Evolutionary conservation across 2,797 vertebrate species (phyloP), one percentile per base, ranked within the genome.

Genomic region (Huso huso): DNA sequence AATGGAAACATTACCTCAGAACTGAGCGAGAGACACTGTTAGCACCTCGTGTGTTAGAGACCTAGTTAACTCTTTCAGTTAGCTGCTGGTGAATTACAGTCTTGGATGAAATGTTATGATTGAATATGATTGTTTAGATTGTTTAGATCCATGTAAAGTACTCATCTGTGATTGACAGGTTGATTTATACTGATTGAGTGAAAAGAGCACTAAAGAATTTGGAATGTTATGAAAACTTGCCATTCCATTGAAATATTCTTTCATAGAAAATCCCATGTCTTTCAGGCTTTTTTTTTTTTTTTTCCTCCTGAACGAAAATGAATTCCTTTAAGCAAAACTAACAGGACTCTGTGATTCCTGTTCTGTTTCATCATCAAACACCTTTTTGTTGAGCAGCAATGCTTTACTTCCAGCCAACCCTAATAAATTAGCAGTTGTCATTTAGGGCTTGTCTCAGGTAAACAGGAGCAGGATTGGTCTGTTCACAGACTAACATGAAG

Each of bases 271-370:
- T 51, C 7, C 50, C 11, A 49, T 53, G 11, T 50, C 18, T 18
- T 18, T 18, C 55, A 58, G 48, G 37, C 8, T 64, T 64, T 11
- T 6, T 64, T 23, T 11, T 6, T 64, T 23, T 48, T 7, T 52
- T 37, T 12, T 13, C 5, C 37, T 37, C 37, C 37, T 37, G 64
- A 58, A 55, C 8, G 48, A n/a, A n/a, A 65, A 52, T 65, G 37
- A 55, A 57, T 57, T 37, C 48, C 48, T 66, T 48, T 59, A 48
- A 49, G n/a, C 13, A 66, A 60, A 59, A 50, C 65, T 49, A 66
- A 66, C 48, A 59, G 48, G n/a, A 10, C 11, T 10, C 55, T 49
- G 48, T n/a, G 58, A 59, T 49, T 49, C 11, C 48, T 58, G 37
- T 66, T 11, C 52, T 8, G 53, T 10, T 23, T 18, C 15, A 53